Conservation (phyloP, 92 coral and sea anemone species). For the Parazoanthus atlanticus region DNA sequence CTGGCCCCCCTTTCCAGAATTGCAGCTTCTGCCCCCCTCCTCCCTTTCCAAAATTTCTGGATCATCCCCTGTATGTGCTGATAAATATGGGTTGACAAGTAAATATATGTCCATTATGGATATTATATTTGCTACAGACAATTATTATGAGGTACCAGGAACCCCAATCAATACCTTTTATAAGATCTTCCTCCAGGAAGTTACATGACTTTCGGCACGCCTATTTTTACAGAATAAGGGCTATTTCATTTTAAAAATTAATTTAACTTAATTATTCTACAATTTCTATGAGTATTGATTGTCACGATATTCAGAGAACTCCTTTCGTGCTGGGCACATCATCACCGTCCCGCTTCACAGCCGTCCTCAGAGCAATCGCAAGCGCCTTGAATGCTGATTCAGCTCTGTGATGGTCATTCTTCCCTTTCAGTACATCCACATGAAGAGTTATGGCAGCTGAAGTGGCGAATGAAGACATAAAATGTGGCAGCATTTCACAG, state of each 20-base stretch:
- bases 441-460: conserved; percentile 63
- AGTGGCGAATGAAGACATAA: conserved; percentile 57
- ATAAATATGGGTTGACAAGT: neutral
- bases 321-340: conserved; percentile 68
- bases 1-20: too few species aligned
- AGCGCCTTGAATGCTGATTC: conserved; percentile 66
- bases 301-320: conserved; percentile 32
- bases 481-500: conserved; percentile 60
- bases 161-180: too few species aligned
- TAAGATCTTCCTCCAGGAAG: too few species aligned
- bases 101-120: neutral
- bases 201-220: too few species aligned
- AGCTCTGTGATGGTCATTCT: conserved; percentile 61
- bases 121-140: neutral
- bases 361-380: conserved; percentile 55
- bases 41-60: too few species aligned
- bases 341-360: conserved; percentile 55
- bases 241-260: too few species aligned
- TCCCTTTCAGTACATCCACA: conserved; percentile 58
- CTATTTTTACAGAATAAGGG: too few species aligned
- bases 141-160: too few species aligned
- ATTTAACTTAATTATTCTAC: neutral
- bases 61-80: too few species aligned
- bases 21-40: too few species aligned
- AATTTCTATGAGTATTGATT: neutral